Conservation (phyloP, 2,888 invertebrate genomes). For the Cephus pulcher region DNA sequence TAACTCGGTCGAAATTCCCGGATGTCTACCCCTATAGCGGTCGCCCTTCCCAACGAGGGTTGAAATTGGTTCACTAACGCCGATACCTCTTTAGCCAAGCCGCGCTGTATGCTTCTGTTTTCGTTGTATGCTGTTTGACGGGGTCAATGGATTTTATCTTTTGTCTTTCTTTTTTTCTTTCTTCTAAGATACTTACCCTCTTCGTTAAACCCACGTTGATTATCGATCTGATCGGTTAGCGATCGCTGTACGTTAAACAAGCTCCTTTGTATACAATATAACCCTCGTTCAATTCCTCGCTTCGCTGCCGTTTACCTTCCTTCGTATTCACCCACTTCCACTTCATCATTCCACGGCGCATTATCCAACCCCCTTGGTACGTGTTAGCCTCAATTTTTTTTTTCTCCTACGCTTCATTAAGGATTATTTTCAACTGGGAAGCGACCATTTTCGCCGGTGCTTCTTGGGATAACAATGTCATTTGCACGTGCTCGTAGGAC, state of each 20-base stretch:
- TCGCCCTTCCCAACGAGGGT: background rate
- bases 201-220: background rate
- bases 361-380: background rate
- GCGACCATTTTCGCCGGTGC: background rate
- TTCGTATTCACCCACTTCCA: background rate
- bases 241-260: background rate
- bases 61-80: background rate
- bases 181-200: background rate
- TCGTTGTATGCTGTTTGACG: background rate
- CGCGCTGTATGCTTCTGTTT: background rate
- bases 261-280: background rate
- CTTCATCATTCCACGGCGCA: background rate
- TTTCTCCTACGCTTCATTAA: background rate
- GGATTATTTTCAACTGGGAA: background rate
- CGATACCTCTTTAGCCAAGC: background rate
- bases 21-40: no score
- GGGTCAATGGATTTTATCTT: background rate
- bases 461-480: background rate
- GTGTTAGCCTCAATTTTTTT: background rate
- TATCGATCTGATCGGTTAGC: background rate
- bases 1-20: background rate
- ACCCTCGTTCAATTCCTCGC: background rate
- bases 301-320: background rate
- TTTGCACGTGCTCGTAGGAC: background rate
- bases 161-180: no score